Evolutionary conservation across 2,797 vertebrate genomes (phyloP).

Genomic region (Platyrinchus mystaceus): DNA sequence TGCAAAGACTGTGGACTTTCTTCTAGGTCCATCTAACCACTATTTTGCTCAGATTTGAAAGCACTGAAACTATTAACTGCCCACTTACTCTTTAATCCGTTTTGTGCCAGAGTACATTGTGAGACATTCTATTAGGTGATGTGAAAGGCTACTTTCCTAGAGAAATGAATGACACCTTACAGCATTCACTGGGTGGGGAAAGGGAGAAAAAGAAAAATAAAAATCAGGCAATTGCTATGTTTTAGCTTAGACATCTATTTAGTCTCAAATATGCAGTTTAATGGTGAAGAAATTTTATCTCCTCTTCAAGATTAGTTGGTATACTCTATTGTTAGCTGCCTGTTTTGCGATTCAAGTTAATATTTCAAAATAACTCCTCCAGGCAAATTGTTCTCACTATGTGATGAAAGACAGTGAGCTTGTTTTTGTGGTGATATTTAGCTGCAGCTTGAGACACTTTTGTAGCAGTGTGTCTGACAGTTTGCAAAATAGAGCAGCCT

Average conservation of each 20-base stretch:
- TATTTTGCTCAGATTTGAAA: not conserved
- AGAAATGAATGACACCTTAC: not conserved
- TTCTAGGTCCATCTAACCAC: not conserved
- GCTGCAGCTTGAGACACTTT: not conserved
- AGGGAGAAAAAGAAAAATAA: not conserved
- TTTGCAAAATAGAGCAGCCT: constrained; percentile 4
- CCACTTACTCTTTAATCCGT: not conserved
- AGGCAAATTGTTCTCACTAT: not conserved
- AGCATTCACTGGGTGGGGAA: not conserved
- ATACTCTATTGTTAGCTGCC: not conserved
- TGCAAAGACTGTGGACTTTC: not conserved
- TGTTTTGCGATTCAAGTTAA: not conserved
- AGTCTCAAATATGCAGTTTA: not conserved
- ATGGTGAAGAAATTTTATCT: not conserved
- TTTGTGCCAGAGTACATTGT: not conserved
- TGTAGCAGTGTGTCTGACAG: not conserved
- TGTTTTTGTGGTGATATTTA: not conserved
- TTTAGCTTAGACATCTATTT: not conserved
- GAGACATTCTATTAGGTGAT: not conserved
- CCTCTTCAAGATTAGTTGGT: not conserved
- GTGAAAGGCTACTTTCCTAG: not conserved
- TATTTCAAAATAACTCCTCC: not conserved
- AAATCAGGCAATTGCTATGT: not conserved
- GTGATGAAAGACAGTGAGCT: not conserved
- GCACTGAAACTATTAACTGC: not conserved